Evolutionary conservation across 2,888 invertebrate genomes (phyloP), one percentile per base, ranked within the genome.

Genomic region (Drosophila lacicola): DNA sequence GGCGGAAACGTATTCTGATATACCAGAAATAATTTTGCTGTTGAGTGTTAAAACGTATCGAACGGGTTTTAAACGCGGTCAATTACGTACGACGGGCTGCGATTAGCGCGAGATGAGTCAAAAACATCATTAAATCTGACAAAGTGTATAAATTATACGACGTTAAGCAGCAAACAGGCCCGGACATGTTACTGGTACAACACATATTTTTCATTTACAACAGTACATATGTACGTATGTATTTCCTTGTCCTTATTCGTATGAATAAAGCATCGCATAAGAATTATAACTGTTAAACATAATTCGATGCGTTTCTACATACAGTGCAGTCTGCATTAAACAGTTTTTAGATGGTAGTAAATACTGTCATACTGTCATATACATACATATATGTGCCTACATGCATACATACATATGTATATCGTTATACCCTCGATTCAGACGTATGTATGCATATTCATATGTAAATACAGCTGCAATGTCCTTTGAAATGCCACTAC

Each of bases 1-100:
- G 91, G 91, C 91, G 92, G 92, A 91, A 91, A 91, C 91, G 90
- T 87, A 87, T 90, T 83, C 80, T 89, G 91, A 90, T 91, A 91
- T 91, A 90, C 90, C 88, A 86, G 88, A 91, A 90, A 90, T 90
- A 90, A 84, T 90, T 89, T 82, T 89, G 88, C 88, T 85, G 74
- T 73, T 58, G 76, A 77, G 83, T 73, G 81, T 74, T 90, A 89
- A 89, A 88, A 84, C 88, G 88, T 83, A 86, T 90, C 86, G 90
- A 90, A 89, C 91, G 89, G 89, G 83, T 88, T 84, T 84, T 70
- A 82, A 85, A 84, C 81, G 87, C 89, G 87, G 89, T 90, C 86
- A 86, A 78, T 80, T 77, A 1, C 17, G 17, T n/a, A 70, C 70
- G 53, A 65, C 77, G 66, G 66, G 67, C 71, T 51, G 42, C 42